Base-by-base conservation (phyloP, 2,797 vertebrate genomes). In the Cyprinodon diabolis region DNA sequence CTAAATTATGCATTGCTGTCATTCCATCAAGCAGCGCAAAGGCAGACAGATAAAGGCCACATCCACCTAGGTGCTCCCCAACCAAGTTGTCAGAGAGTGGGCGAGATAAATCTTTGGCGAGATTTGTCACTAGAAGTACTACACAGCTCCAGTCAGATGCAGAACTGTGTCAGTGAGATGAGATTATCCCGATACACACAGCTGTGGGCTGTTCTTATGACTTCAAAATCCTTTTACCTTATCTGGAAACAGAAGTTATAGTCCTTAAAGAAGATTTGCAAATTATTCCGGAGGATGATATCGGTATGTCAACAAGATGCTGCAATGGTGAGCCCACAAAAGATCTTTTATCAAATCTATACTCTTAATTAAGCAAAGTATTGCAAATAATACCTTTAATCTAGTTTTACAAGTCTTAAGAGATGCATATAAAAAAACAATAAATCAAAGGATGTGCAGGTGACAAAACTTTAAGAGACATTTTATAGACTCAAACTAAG, bases 1-100 rank as follows among this genome's bases (percentile, higher is more conserved):
- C 92, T 95, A 92, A 94, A 95, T 95, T 94, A 94, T 94, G 93
- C 94, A 94, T 92, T 82, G 66, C 90, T 90, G 90, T 91, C 92
- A 91, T 94, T 94, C 90, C 92, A 91, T 93, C 93, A 93, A 87
- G 83, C 78, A 30, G 60, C 90, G 84, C 87, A 78, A 86, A 82
- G 86, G 82, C 88, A 84, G 86, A 86, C 86, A 84, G 90, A 94
- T 92, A 91, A 93, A 89, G 91, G 86, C 91, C 67, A 86, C 86
- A 81, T 86, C 90, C 86, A 80, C 83, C 23, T 86, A 93, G 93
- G 90, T 90, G 89, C 90, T 94, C 91, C 89, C 92, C 83, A 87
- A 85, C 87, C 90, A 78, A 63, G 82, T 91, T 88, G 90, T 91
- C 93, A 86, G 67, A n/a, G 86, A 85, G 81, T 85, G 79, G 84